Base-by-base conservation (phyloP, 2,888 invertebrate genomes). In the Tanypteryx hageni region DNA sequence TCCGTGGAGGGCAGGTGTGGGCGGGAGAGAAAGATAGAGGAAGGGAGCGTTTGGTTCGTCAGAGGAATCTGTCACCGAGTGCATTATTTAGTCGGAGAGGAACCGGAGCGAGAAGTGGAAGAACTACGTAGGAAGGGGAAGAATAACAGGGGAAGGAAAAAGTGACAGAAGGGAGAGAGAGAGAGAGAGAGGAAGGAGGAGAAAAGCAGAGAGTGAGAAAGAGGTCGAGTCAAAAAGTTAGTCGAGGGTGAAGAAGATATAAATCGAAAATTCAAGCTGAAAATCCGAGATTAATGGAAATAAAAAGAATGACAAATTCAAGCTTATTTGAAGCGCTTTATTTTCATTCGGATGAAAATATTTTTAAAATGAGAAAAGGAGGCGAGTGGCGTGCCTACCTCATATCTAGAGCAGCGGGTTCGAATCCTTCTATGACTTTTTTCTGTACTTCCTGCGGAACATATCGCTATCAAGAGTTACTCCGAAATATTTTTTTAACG, bases 61-160 rank as follows among this genome's bases (percentile, higher is more conserved):
- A 44, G 89, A 31, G 89, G 61, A 61, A 27, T 59, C 86, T 86
- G 89, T 89, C 89, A 64, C n/a, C 31, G 89, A 64, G 89, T 89
- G 89, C 61, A 89, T 89, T 89, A 89, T 89, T 89, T 68, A 89
- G 89, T 44, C 16, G 59, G 56, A 9, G 31, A 64, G 18, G 64
- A 44, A 83, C 18, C 16, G 56, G 83, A 31, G 44, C 56, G 27
- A 1, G 31, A 61, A 27, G 31, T 27, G 58, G 18, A 27, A 59
- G 31, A 27, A 61, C 7, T 16, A 5, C 31, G 16, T 44, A 11
- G 83, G 56, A 18, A 10, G 18, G 27, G 27, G 4, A 18, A 57
- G 18, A 86, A 13, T n/a, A 85, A 58, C 57, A 57, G 84, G 76
- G n/a, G 76, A 31, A 31, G 44, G 44, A 44, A 44, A 31, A 10